Base-by-base conservation (phyloP, 2,888 invertebrate genomes). In the Lithophane socia region DNA sequence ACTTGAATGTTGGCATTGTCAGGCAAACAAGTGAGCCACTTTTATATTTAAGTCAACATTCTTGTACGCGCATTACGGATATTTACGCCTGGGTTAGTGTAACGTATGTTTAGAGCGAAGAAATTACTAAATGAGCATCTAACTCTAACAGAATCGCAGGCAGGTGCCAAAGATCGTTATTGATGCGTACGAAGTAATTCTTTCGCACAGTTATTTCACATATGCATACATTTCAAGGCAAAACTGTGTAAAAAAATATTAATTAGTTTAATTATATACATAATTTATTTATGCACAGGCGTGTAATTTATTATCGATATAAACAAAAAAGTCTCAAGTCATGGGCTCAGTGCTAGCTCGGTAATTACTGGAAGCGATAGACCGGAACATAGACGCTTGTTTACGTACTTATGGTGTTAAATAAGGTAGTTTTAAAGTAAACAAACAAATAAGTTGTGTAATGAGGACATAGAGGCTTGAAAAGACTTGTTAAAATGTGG, bases 241-340 rank as follows among this genome's bases (percentile, higher is more conserved):
- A 54, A 69, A 68, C 13, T 21, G 67, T 75, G 24, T 72, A 56
- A 72, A 77, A 79, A 77, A 77, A 78, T 24, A 74, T 56, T 61
- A 79, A 83, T 76, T 83, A 80, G 68, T 84, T 86, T 86, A 83
- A 83, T 86, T 77, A 80, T n/a, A 71, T 72, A 80, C 37, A 12
- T 44, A 18, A 80, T 78, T 80, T 83, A 80, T 76, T 64, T 74
- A 77, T 86, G 84, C 80, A 78, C 64, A 74, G 16, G 61, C 58
- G 72, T 64, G 65, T 80, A 80, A 85, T 85, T 85, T 84, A 85
- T 78, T 80, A 74, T 70, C 63, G 77, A 76, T 71, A 12, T 47
- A 37, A 77, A 77, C 56, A 83, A 80, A 77, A 80, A 84, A 52
- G 44, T 64, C 37, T 12, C 12, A 47, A 73, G 70, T 73, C 73